phyloP scores from a whole-genome alignment of 2,113 vertebrate species.

The Oreochromis niloticus region DNA sequence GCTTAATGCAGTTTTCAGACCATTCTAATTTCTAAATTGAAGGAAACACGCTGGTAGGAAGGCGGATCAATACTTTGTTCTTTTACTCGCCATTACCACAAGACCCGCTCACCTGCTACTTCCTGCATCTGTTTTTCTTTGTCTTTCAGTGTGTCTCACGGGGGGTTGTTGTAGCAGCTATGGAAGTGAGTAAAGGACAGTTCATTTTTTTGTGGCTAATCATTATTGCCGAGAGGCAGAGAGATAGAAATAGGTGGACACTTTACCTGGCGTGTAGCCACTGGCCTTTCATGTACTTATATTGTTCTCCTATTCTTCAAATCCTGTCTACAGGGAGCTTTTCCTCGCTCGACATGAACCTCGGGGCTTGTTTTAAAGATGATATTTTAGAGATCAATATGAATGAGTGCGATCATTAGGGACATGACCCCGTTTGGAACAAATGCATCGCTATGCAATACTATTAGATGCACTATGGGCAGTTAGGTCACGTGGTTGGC shows the following conservation, averaged over 20 bases:
- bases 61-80: slow-evolving; percentile 42
- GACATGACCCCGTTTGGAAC: slow-evolving; percentile 34
- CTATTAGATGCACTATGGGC: slow-evolving; percentile 21
- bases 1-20: not conserved
- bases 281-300: slow-evolving; percentile 7
- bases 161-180: slow-evolving; percentile 9
- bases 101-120: slow-evolving; percentile 36
- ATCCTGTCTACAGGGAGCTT: slow-evolving; percentile 6
- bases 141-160: slow-evolving; percentile 19
- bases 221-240: slow-evolving; percentile 23
- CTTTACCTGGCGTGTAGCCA: slow-evolving; percentile 24
- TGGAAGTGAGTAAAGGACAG: slow-evolving; percentile 4
- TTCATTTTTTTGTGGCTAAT: slow-evolving; percentile 24
- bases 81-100: slow-evolving; percentile 40
- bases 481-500: slow-evolving; percentile 35
- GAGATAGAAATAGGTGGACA: slow-evolving; percentile 16
- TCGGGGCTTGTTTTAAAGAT: slow-evolving; percentile 46
- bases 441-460: slow-evolving; percentile 7
- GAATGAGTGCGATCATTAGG: slow-evolving; percentile 22
- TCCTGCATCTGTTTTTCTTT: slow-evolving; percentile 37
- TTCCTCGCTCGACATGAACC: slow-evolving; percentile 2
- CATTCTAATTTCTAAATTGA: slow-evolving; percentile 34
- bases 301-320: slow-evolving; percentile 27
- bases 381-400: slow-evolving; percentile 58
- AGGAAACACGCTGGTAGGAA: slow-evolving; percentile 25